phyloP scores from a whole-genome alignment of 2,113 vertebrate genomes.

The Noctilio leporinus region DNA sequence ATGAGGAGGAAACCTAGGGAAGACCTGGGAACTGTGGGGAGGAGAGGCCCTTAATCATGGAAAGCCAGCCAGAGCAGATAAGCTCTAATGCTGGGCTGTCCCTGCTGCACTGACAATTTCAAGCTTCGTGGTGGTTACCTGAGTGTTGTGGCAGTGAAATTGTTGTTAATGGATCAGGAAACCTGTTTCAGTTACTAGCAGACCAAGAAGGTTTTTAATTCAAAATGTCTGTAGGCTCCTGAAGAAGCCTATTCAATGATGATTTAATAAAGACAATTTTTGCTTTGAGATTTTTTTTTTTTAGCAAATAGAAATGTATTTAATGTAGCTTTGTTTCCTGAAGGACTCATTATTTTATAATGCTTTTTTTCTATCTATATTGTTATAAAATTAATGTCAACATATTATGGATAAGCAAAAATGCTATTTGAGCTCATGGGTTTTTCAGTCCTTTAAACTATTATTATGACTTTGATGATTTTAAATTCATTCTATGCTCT shows the following conservation, averaged over 20 bases:
- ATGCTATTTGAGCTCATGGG: neutral
- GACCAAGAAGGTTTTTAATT: neutral
- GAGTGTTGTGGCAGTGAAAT: neutral
- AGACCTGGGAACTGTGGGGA: neutral
- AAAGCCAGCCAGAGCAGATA: neutral
- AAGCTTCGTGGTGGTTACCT: neutral
- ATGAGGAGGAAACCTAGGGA: neutral
- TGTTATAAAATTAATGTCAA: slow-evolving; percentile 18
- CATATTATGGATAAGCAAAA: slow-evolving; percentile 11
- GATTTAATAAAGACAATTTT: neutral
- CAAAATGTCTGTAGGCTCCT: neutral
- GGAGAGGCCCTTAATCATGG: neutral
- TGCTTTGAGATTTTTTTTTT: neutral
- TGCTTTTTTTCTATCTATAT: neutral
- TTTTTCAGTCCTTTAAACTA: slow-evolving; percentile 1
- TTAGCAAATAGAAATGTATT: slow-evolving; percentile 42
- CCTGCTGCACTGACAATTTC: neutral
- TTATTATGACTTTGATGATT: neutral
- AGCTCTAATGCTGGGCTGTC: neutral
- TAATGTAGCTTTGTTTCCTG: slow-evolving; percentile 38
- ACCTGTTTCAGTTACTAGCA: neutral
- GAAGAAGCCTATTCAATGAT: neutral
- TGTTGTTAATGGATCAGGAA: neutral
- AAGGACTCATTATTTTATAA: slow-evolving; percentile 9
- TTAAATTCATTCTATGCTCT: slow-evolving; percentile 26